Evolutionary conservation across 2,797 vertebrate species (phyloP), one percentile per base, ranked within the genome.

Genomic region (Choloepus didactylus): DNA sequence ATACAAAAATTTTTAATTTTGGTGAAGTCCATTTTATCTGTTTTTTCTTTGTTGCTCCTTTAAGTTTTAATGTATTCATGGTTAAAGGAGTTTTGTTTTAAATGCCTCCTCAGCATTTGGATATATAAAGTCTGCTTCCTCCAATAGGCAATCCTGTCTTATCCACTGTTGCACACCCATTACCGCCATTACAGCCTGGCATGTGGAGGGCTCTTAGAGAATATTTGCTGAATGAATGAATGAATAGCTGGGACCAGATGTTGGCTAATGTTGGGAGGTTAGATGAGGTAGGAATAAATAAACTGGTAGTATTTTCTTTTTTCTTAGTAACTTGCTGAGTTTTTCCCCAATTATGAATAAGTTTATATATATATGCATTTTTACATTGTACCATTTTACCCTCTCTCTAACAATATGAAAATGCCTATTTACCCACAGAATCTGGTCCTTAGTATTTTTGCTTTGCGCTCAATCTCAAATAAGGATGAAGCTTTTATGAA

Each of bases 231-330:
- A 79, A 64, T 70, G 41, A 72, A 38, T 38, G 54, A 89, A 41
- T 69, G 62, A 87, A 9, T 72, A 41, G 66, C 23, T 91, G n/a
- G 31, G 19, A 70, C 80, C 66, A 76, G 12, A 81, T 89, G 21
- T 73, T 73, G 67, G 27, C 46, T 91, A 31, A 77, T 94, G 16
- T 64, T 90, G 60, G 29, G 56, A 73, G 56, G 54, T 56, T 56
- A 88, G 12, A 88, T 89, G 76, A 88, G 64, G 70, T 64, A 73
- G 49, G 81, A 88, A 59, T 73, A n/a, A 79, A 60, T 51, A 66
- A 95, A 89, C 9, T 54, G 60, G 25, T 7, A 83, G 9, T 76
- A 35, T 84, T 93, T 95, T 90, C 9, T 92, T 94, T 95, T 56
- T 96, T 66, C 77, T 91, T 92, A 81, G 19, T 92, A 89, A 83